Base-by-base conservation (phyloP, 1,140 invertebrate species). In the Helicorthomorpha holstii region DNA sequence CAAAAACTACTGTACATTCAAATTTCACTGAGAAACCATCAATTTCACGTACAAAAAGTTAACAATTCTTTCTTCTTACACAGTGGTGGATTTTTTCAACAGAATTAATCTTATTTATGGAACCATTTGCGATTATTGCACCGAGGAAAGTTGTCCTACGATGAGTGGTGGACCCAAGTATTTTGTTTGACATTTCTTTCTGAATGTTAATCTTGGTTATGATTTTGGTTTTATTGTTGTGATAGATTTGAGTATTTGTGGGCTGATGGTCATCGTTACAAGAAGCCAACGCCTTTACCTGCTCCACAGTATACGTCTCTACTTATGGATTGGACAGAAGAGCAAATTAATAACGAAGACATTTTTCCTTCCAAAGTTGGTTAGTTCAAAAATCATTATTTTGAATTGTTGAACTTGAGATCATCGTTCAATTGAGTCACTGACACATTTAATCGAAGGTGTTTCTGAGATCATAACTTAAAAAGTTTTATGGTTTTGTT, bases 1-100 rank as follows among this genome's bases (percentile, higher is more conserved):
- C n/a, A 49, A 26, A 41, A 27, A 27, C 24, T 49, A 7, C 26
- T 12, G 48, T 46, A 21, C 44, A 46, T 4, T 46, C 44, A 26
- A n/a, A 27, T 27, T 25, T 55, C 21, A 10, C 7, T 34, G n/a
- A n/a, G n/a, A n/a, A n/a, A n/a, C n/a, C n/a, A n/a, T n/a, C n/a
- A n/a, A n/a, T n/a, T n/a, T n/a, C n/a, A n/a, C n/a, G n/a, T n/a
- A n/a, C n/a, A n/a, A n/a, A n/a, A n/a, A n/a, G n/a, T n/a, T n/a
- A n/a, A n/a, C n/a, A n/a, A n/a, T n/a, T n/a, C n/a, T n/a, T 22
- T 21, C 25, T 46, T 49, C 51, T 52, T 61, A 66, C 66, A 56
- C 66, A 92, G 88, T 93, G 59, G 91, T 95, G 2, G 91, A 95
- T 62, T 95, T 95, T 65, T 95, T 95, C 67, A 95, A 95, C 67